Percentiles rank a stretch among this genome's conserved stretches.
phyloP scores from a whole-genome alignment of 2,797 vertebrate genomes.

The Bradypodion pumilum region DNA sequence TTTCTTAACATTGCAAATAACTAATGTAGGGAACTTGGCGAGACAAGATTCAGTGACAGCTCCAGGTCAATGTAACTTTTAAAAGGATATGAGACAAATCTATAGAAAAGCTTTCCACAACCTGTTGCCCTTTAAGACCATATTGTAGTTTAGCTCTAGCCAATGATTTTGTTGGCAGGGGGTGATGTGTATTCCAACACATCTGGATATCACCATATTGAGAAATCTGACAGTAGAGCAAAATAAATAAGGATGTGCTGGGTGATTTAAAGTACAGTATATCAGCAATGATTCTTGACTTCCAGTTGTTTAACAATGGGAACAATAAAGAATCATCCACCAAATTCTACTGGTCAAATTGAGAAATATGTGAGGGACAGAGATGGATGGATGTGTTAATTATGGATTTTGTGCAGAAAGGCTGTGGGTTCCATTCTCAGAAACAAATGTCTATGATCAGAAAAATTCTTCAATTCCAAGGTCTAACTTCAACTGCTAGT shows the following conservation, averaged over 20 bases:
- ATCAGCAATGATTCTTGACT: not conserved
- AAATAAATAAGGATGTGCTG: not conserved
- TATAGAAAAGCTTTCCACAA: not conserved
- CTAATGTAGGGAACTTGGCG: not conserved
- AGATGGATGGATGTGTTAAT: not conserved
- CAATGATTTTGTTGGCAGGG: not conserved
- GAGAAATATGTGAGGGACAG: not conserved
- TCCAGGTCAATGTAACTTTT: not conserved
- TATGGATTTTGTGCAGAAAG: not conserved
- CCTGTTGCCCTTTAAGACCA: no score
- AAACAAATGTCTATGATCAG: not conserved
- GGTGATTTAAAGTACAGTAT: not conserved
- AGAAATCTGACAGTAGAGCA: not conserved
- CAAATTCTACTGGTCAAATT: not conserved
- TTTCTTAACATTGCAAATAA: not conserved
- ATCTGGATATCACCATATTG: not conserved
- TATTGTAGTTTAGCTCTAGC: not conserved
- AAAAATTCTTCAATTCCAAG: not conserved
- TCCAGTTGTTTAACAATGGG: not conserved
- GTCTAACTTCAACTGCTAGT: no score
- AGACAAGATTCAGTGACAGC: not conserved
- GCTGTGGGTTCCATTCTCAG: not conserved
- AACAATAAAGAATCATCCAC: not conserved
- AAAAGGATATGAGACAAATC: not conserved
- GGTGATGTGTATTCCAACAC: not conserved